Evolutionary conservation across 2,113 vertebrate genomes (phyloP), one percentile per base, ranked within the genome.

Genomic region (Sander lucioperca): DNA sequence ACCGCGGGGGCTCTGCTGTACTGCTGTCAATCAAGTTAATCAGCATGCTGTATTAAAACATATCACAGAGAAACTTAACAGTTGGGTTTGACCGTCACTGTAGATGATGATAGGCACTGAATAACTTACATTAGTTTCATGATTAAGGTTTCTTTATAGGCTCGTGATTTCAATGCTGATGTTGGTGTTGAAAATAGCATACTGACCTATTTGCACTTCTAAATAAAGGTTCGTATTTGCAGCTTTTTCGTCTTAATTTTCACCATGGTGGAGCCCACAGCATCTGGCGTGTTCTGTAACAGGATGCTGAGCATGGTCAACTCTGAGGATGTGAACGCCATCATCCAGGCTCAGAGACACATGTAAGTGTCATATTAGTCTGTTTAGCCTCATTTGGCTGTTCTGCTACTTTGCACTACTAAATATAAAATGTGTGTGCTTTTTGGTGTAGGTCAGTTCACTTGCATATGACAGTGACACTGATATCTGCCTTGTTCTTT

Each of bases 251-350:
- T 51, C 43, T 45, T 9, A 39, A 50, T 66, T 36, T 2, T 74
- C 72, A 83, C 62, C 68, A 94, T 90, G 73, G 97, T 96, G 96
- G 98, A 99, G 85, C 94, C 96, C 71, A 96, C 96, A 0, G 97
- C 97, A 25, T 98, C 98, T 0, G 95, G 94, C 8, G 96, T 97
- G 57, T 99, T 99, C 95, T 99, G 98, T 73, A 95, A 94, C 86
- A 95, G 96, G 84, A 97, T 99, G 95, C 95, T 99, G 83, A 98
- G 97, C 91, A 99, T 99, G 98, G 98, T 99, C 77, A 99, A 99
- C 75, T 92, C 95, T 0, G 98, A 99, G 64, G 98, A 99, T 0
- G 96, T 99, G 8, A 99, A 98, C 2, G 98, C 98, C 74, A 99
- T 99, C 93, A 99, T 99, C 85, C 95, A 97, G 91, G 98, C 98